Evolutionary conservation across 2,797 vertebrate species (phyloP), one percentile per base, ranked within the genome.

Genomic region (Buphagus erythrorhynchus): DNA sequence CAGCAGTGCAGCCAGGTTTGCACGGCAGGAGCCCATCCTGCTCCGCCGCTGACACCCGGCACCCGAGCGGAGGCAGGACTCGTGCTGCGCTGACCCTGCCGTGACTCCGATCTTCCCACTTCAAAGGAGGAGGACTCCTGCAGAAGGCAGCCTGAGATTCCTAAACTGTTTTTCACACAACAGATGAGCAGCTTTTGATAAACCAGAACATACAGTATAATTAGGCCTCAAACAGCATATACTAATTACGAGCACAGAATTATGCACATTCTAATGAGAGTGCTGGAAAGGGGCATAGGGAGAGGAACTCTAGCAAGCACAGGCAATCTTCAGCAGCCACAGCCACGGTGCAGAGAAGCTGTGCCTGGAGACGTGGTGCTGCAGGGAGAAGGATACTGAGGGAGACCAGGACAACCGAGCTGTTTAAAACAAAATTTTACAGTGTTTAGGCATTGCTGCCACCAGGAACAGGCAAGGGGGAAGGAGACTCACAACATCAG

Each of bases 101-200:
- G 0, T 79, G 59, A 89, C 90, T 96, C 90, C 86, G 59, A 91
- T 93, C 90, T 95, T 92, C 80, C 86, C 86, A 84, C 90, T 92
- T 94, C 92, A 96, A 87, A 96, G 73, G 33, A 84, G 42, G 49
- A 92, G 79, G 77, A 59, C 45, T 90, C 67, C 45, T 55, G 35
- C 84, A 85, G 88, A 86, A 96, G 48, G 78, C 80, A 91, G 79
- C 33, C 74, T 73, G 77, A 77, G 45, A 94, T 93, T 94, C 86
- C 66, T 88, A 42, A 92, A 91, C 62, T 88, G 51, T 69, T 95
- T 95, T 94, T 95, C 77, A 88, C 88, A 95, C 79, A 95, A 92
- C 94, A 96, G 92, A 95, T 90, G 88, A 96, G 63, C 55, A 73
- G 58, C 6, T 6, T 86, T 90, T 79, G 80, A 94, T 92, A 95